A percentile compares a stretch with the other conserved stretches of the same genome.
Evolutionary conservation across 2,113 vertebrate species (phyloP).

Genomic region (Channa argus): DNA sequence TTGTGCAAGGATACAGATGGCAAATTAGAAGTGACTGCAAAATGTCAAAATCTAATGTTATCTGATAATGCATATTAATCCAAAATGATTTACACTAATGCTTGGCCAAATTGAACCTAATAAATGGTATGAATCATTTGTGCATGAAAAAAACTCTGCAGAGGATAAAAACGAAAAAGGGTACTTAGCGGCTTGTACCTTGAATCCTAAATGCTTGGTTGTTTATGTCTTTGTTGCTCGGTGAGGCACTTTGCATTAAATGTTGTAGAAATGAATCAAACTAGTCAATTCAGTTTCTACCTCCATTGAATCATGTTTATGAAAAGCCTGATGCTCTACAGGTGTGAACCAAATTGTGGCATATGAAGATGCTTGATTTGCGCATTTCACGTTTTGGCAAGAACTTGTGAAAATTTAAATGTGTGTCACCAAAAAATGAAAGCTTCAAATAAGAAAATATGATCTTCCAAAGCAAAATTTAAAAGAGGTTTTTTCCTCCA

Average conservation of each 20-base stretch:
- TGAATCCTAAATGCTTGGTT: not conserved
- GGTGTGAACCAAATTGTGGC: conserved; percentile 8
- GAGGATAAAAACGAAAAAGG: not conserved
- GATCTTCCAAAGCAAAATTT: conserved; percentile 39
- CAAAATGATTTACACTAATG: not conserved
- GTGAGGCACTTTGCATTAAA: not conserved
- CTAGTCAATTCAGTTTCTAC: not conserved
- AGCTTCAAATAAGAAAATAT: conserved; percentile 6
- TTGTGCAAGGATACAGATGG: conserved; percentile 45
- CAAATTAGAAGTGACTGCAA: conserved; percentile 23
- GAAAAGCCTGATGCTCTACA: not conserved
- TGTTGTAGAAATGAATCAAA: not conserved
- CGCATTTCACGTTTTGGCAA: conserved; percentile 36
- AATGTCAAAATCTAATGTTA: conserved; percentile 13
- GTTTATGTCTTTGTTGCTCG: not conserved
- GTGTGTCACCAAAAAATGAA: conserved; percentile 27
- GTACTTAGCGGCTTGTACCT: not conserved
- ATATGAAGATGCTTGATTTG: conserved; percentile 15
- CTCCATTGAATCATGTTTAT: not conserved
- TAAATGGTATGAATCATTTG: not conserved
- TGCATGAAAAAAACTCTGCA: conserved; percentile 1
- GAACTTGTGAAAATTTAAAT: conserved; percentile 33
- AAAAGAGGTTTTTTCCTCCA: conserved; percentile 44
- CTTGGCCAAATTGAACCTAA: not conserved
- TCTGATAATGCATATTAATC: conserved; percentile 6